Conservation (phyloP, 2,797 vertebrate species). For the Rhinogobio ventralis region DNA sequence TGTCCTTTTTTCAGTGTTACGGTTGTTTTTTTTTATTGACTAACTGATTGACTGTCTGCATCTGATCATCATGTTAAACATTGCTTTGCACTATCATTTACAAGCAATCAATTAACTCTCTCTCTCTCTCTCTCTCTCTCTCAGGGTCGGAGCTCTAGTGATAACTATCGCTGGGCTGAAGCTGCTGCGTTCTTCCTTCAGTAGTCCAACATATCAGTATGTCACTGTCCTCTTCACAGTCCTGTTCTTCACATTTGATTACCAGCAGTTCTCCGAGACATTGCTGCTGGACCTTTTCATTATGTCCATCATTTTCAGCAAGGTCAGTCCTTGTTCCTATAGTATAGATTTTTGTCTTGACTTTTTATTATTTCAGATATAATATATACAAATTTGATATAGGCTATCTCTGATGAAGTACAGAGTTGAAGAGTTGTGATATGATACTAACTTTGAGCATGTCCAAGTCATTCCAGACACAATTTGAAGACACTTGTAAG, state of each 20-base stretch:
- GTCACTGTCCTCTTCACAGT: constrained; percentile 95
- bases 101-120: background rate
- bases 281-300: constrained; percentile 97
- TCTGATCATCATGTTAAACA: background rate
- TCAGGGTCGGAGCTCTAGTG: constrained; percentile 93
- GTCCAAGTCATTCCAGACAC: background rate
- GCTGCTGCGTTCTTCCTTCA: constrained; percentile 95
- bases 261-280: constrained; percentile 92
- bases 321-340: constrained; percentile 76
- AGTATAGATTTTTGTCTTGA: background rate
- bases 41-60: background rate
- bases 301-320: constrained; percentile 98
- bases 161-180: constrained; percentile 97
- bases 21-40: background rate
- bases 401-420: background rate
- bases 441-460: background rate
- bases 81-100: background rate
- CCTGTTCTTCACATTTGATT: constrained; percentile 98
- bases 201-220: constrained; percentile 96
- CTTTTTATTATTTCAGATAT: background rate
- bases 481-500: background rate
- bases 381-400: too few relatives aligned
- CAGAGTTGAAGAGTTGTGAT: background rate
- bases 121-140: background rate
- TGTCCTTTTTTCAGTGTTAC: background rate